Evolutionary conservation across 2,888 invertebrate species (phyloP).

Genomic region (Nephrotoma appendiculata): DNA sequence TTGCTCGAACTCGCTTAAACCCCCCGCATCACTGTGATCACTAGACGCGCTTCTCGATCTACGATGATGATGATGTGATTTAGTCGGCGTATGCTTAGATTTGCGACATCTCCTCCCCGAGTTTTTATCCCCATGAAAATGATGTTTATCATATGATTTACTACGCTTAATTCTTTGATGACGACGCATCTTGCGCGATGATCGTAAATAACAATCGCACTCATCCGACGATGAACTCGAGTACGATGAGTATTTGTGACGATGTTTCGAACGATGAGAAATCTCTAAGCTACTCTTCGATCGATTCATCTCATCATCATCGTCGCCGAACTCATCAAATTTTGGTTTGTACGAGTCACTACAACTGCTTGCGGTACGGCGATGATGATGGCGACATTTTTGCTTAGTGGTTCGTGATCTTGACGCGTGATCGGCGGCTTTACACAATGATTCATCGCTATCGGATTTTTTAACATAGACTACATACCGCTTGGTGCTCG

Average conservation of each 20-base stretch:
- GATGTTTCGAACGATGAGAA: conserved; percentile 20
- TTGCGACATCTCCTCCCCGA: not conserved
- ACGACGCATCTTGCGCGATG: not conserved
- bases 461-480: conserved; percentile 23
- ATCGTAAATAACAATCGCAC: conserved; percentile 29
- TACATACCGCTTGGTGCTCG: conserved; percentile 25
- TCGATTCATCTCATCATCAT: conserved; percentile 27
- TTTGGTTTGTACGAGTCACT: conserved; percentile 10
- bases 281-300: conserved; percentile 33
- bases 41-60: not conserved
- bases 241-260: not conserved
- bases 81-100: not conserved
- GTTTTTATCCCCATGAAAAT: not conserved
- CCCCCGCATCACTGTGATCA: not conserved
- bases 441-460: conserved; percentile 20
- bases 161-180: conserved; percentile 17
- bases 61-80: not conserved
- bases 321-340: conserved; percentile 13
- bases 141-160: not conserved
- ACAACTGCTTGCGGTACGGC: conserved; percentile 27
- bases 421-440: not conserved
- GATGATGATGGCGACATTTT: conserved; percentile 23
- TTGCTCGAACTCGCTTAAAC: not conserved
- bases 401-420: conserved; percentile 18
- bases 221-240: conserved; percentile 22